Conservation (phyloP, 2,113 vertebrate genomes). For the Prionailurus bengalensis region DNA sequence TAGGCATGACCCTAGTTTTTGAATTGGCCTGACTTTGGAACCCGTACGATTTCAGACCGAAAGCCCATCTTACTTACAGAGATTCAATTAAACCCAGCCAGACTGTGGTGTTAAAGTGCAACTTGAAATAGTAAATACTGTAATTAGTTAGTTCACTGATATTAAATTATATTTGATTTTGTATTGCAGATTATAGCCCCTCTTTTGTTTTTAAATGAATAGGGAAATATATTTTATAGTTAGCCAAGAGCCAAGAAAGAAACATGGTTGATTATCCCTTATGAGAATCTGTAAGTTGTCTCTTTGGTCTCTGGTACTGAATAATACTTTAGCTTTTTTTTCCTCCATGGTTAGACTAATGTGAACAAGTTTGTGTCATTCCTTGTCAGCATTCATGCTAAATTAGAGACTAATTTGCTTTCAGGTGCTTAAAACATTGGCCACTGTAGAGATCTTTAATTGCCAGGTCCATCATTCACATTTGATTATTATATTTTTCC, state of each 20-base stretch:
- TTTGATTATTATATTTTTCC: slow-evolving; percentile 60
- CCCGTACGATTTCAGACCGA: neutral
- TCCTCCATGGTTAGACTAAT: neutral
- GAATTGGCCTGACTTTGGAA: neutral
- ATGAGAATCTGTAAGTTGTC: neutral
- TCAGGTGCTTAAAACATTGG: slow-evolving; percentile 55
- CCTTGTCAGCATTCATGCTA: neutral
- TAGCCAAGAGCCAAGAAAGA: slow-evolving; percentile 26
- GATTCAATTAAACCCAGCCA: neutral
- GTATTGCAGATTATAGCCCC: slow-evolving; percentile 35
- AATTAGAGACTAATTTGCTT: slow-evolving; percentile 63
- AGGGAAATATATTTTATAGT: neutral
- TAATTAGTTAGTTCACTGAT: neutral
- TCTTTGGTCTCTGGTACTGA: neutral
- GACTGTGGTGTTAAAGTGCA: neutral
- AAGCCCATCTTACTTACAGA: neutral
- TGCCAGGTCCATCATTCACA: neutral
- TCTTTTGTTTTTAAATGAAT: slow-evolving; percentile 30
- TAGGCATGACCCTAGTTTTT: neutral
- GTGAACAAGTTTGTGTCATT: neutral
- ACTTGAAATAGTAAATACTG: neutral
- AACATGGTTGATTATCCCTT: neutral
- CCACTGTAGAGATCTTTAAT: slow-evolving; percentile 60
- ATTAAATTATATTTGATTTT: slow-evolving; percentile 63
- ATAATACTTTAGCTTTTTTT: neutral